Percentiles rank a stretch among this genome's conserved stretches.
These are phyloP conservation scores for Danio aesculapii DNA, from an alignment of 2,797 vertebrate species.

Conservation along the genomic window DNA sequence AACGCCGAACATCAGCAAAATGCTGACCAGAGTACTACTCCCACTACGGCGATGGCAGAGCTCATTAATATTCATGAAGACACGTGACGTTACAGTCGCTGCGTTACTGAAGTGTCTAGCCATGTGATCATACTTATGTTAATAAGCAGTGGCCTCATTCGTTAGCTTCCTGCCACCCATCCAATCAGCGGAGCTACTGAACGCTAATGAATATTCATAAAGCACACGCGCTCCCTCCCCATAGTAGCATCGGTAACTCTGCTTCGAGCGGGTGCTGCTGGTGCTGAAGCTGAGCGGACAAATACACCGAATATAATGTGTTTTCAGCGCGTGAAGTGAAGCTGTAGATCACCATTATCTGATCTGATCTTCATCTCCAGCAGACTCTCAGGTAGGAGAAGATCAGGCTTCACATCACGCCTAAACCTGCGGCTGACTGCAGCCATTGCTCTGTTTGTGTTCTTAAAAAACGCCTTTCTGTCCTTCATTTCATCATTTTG, in stretches of 20 bases:
- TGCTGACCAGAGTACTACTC: not conserved
- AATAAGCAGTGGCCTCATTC: not conserved
- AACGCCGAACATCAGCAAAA: constrained; percentile 69
- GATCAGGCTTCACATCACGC: too few relatives aligned
- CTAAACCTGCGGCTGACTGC: too few relatives aligned
- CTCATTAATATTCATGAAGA: not conserved
- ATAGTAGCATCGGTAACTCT: not conserved
- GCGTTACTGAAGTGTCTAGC: not conserved
- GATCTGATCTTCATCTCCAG: not conserved
- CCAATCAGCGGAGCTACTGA: constrained; percentile 7
- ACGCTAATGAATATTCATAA: not conserved
- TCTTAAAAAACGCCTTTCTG: too few relatives aligned
- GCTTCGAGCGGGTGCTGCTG: not conserved
- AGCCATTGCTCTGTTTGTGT: too few relatives aligned
- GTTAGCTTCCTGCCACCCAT: not conserved
- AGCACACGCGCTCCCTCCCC: not conserved
- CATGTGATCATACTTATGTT: not conserved
- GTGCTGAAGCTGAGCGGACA: not conserved
- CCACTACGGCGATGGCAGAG: not conserved
- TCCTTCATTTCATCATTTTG: too few relatives aligned
- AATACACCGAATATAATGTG: not conserved
- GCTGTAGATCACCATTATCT: too few relatives aligned
- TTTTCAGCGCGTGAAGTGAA: not conserved
- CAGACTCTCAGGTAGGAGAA: too few relatives aligned
- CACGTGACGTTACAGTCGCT: not conserved